These are phyloP conservation scores for Periophthalmus modestus DNA, from an alignment of 2,113 vertebrate species.

Conservation along the genomic window DNA sequence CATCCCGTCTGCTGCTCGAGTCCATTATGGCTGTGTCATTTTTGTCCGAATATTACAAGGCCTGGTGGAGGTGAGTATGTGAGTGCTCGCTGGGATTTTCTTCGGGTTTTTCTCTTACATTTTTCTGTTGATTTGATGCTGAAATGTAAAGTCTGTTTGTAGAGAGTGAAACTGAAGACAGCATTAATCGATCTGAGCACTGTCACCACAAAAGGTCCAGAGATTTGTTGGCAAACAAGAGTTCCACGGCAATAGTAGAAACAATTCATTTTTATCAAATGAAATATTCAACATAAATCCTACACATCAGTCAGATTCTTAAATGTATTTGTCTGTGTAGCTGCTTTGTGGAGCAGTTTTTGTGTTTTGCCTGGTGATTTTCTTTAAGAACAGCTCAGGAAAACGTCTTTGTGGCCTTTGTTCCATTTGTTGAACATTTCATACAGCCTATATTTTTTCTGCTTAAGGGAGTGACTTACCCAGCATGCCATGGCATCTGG, in stretches of 20 bases:
- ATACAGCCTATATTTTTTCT: no score
- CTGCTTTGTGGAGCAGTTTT: no score
- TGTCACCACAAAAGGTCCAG: constrained; percentile 40
- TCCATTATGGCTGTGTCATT: constrained; percentile 96
- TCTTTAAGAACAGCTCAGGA: constrained; percentile 41
- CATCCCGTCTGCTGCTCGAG: constrained; percentile 92
- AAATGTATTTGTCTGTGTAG: background rate
- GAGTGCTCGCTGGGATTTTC: background rate
- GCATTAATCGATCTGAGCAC: constrained; percentile 54
- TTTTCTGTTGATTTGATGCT: background rate
- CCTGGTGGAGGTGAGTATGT: constrained; percentile 96
- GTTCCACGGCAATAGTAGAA: background rate
- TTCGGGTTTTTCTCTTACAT: no score
- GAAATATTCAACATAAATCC: background rate
- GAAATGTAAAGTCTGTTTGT: constrained; percentile 14
- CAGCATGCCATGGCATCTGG: constrained; percentile 98
- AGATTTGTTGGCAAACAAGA: constrained; percentile 13
- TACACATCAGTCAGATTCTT: background rate
- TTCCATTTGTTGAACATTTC: no score
- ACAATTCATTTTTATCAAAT: background rate
- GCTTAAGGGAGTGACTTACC: constrained; percentile 94
- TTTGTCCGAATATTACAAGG: constrained; percentile 97
- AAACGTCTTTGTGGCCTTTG: background rate
- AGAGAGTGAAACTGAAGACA: constrained; percentile 47
- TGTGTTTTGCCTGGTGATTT: constrained; percentile 8